Conservation (phyloP, 2,888 invertebrate genomes). For the Agriopis marginaria region DNA sequence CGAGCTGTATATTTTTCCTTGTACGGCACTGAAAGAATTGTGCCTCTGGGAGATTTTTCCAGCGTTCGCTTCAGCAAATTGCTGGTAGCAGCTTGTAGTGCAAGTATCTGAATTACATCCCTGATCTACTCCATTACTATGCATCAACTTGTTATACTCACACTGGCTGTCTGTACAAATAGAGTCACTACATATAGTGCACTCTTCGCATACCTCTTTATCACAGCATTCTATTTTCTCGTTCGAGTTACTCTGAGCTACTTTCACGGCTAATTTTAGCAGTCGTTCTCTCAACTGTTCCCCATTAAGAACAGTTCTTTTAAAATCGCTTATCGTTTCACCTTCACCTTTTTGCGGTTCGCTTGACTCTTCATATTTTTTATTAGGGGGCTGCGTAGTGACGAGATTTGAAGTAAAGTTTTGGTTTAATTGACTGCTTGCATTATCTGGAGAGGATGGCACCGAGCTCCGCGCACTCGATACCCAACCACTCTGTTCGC, state of each 20-base stretch:
- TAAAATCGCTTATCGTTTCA: constrained; percentile 77
- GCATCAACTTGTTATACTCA: constrained; percentile 81
- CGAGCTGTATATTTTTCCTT: constrained; percentile 72
- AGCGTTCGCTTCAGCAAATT: constrained; percentile 66
- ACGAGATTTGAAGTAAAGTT: constrained; percentile 70
- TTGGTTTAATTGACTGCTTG: constrained; percentile 83
- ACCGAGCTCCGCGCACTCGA: constrained; percentile 91
- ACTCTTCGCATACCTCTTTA: constrained; percentile 83
- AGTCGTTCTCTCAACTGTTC: constrained; percentile 89
- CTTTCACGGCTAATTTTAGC: constrained; percentile 87
- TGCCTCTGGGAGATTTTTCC: constrained; percentile 76
- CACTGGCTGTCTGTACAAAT: constrained; percentile 84
- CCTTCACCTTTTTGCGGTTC: constrained; percentile 62
- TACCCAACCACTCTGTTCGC: constrained; percentile 96
- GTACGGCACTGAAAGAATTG: constrained; percentile 81
- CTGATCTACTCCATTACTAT: constrained; percentile 76
- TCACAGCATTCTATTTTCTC: constrained; percentile 85
- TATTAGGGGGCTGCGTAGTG: constrained; percentile 59
- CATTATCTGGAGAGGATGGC: constrained; percentile 87
- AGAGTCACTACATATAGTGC: constrained; percentile 82
- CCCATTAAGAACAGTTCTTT: constrained; percentile 85
- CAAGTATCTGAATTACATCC: constrained; percentile 80
- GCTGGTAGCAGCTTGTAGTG: constrained; percentile 75
- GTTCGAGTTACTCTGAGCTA: constrained; percentile 73
- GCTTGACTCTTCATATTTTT: constrained; percentile 61